phyloP scores from a whole-genome alignment of 2,888 invertebrate genomes.

The Nemapogon koenigi region DNA sequence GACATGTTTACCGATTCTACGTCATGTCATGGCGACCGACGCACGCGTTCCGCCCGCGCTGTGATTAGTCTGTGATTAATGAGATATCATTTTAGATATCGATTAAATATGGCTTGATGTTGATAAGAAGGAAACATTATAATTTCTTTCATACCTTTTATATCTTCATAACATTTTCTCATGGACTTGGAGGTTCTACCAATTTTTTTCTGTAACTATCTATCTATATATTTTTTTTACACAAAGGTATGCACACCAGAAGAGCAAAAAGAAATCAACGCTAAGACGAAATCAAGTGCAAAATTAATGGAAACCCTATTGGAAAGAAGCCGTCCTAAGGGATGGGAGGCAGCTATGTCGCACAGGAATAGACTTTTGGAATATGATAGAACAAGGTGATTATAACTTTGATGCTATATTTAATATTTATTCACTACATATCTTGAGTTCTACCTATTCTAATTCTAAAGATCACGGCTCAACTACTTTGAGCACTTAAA shows the following conservation, averaged over 20 bases:
- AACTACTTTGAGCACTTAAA: too few species aligned
- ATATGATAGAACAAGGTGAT: constrained; percentile 80
- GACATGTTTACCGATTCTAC: too few species aligned
- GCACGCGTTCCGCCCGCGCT: too few species aligned
- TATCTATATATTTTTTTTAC: constrained; percentile 8
- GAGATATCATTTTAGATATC: neutral
- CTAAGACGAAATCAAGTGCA: constrained; percentile 72
- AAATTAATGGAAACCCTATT: constrained; percentile 69
- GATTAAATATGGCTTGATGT: neutral
- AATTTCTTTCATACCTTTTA: neutral
- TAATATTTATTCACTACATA: too few species aligned
- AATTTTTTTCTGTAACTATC: too few species aligned
- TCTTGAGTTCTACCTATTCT: too few species aligned
- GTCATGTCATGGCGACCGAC: too few species aligned
- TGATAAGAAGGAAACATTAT: neutral
- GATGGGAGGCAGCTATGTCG: constrained; percentile 74
- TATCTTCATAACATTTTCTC: neutral
- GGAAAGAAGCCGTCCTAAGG: constrained; percentile 64
- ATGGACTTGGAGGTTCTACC: too few species aligned
- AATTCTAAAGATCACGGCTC: too few species aligned
- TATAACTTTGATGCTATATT: too few species aligned
- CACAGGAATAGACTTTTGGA: constrained; percentile 84
- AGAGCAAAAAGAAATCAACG: constrained; percentile 70
- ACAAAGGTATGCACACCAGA: constrained; percentile 73
- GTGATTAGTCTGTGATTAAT: too few species aligned